Conservation (phyloP, 2,888 invertebrate genomes). For the Brassicogethes aeneus region DNA sequence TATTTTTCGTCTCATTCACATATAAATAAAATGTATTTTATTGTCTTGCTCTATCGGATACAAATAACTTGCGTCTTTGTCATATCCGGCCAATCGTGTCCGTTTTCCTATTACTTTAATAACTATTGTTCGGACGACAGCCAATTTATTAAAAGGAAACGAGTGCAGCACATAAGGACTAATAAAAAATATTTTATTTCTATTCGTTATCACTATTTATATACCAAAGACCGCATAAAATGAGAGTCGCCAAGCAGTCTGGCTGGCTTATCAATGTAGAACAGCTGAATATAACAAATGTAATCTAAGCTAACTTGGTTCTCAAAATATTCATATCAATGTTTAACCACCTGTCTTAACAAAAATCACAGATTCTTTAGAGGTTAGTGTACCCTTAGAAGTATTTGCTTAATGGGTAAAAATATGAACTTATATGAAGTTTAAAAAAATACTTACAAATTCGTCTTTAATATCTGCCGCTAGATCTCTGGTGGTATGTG, state of each 20-base stretch:
- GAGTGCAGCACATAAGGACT: conserved; percentile 19
- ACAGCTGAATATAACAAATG: too few species aligned
- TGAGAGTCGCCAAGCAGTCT: too few species aligned
- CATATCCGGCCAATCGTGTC: conserved; percentile 39
- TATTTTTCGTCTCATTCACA: conserved; percentile 37
- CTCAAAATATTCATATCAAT: too few species aligned
- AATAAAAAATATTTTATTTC: neutral
- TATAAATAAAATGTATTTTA: conserved; percentile 16
- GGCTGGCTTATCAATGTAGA: too few species aligned
- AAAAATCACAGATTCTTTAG: too few species aligned
- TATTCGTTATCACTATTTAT: too few species aligned
- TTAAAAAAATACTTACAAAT: neutral
- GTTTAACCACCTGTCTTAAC: too few species aligned
- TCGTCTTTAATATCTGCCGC: neutral
- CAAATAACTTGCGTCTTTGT: conserved; percentile 39
- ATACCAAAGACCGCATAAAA: too few species aligned
- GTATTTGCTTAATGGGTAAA: too few species aligned
- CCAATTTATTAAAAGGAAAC: conserved; percentile 23
- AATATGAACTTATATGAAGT: too few species aligned
- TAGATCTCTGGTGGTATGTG: conserved; percentile 26
- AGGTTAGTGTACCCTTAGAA: too few species aligned
- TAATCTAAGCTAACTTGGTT: too few species aligned
- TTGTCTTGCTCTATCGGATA: conserved; percentile 38
- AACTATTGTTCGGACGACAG: conserved; percentile 15
- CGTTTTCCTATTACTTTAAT: conserved; percentile 28